These are phyloP conservation scores for Drosophila histrio DNA, from an alignment of 2,888 invertebrate genomes.

Conservation along the genomic window DNA sequence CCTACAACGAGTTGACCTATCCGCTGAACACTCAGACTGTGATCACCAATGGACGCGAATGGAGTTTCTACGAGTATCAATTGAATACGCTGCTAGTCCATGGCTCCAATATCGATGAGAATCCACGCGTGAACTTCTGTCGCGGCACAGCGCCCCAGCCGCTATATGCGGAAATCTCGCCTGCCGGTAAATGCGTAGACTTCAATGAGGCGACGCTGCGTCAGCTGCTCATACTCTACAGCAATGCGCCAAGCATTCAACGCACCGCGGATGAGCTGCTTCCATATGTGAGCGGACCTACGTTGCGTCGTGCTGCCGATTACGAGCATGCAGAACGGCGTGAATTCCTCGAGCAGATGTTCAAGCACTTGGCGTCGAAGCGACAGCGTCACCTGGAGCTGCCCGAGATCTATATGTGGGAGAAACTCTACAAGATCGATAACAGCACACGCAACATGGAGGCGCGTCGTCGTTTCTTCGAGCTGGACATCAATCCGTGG, in stretches of 20 bases:
- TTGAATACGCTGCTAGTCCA: slow-evolving; percentile 92
- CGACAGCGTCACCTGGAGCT: slow-evolving; percentile 86
- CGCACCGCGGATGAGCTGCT: slow-evolving; percentile 87
- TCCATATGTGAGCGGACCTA: slow-evolving; percentile 88
- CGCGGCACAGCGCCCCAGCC: slow-evolving; percentile 90
- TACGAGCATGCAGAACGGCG: slow-evolving; percentile 89
- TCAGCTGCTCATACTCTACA: slow-evolving; percentile 89
- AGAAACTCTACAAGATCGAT: slow-evolving; percentile 91
- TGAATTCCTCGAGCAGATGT: slow-evolving; percentile 88
- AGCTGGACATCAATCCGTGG: slow-evolving; percentile 87
- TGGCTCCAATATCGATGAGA: slow-evolving; percentile 87
- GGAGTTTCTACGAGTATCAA: slow-evolving; percentile 96
- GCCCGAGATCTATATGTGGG: slow-evolving; percentile 92
- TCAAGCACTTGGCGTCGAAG: slow-evolving; percentile 89
- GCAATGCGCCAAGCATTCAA: slow-evolving; percentile 88
- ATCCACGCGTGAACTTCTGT: slow-evolving; percentile 91
- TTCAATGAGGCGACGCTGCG: slow-evolving; percentile 92
- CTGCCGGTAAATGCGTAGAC: slow-evolving; percentile 88
- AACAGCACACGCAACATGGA: slow-evolving; percentile 89
- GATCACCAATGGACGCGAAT: slow-evolving; percentile 93
- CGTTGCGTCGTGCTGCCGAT: slow-evolving; percentile 86
- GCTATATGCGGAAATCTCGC: slow-evolving; percentile 89
- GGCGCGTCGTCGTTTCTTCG: slow-evolving; percentile 89
- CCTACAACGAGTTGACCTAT: slow-evolving; percentile 95
- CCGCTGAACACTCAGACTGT: slow-evolving; percentile 95